These are phyloP conservation scores for Synergus itoensis DNA, from an alignment of 2,888 invertebrate species.

Conservation along the genomic window DNA sequence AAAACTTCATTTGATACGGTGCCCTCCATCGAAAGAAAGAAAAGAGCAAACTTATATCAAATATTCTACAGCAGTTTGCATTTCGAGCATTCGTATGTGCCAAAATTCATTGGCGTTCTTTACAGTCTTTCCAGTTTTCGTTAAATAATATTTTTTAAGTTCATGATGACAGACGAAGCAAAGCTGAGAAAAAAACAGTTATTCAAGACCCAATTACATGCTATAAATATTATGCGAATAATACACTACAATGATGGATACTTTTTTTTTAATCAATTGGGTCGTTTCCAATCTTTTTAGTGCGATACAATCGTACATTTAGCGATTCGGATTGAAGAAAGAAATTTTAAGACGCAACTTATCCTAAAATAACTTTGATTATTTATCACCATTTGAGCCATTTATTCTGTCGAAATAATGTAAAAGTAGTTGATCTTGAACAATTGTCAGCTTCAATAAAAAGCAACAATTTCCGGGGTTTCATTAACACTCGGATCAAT, in stretches of 20 bases:
- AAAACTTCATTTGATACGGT: slow-evolving; percentile 11
- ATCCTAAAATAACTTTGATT: slow-evolving; percentile 26
- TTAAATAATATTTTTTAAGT: slow-evolving; percentile 5
- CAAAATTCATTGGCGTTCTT: slow-evolving; percentile 32
- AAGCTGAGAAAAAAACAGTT: slow-evolving; percentile 4
- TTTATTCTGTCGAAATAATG: slow-evolving; percentile 12
- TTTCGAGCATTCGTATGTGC: slow-evolving; percentile 25
- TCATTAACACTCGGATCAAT: background rate
- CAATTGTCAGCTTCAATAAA: slow-evolving; percentile 7
- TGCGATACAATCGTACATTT: slow-evolving; percentile 13
- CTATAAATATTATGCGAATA: slow-evolving; percentile 11
- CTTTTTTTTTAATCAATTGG: slow-evolving; percentile 1
- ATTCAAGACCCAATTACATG: slow-evolving; percentile 2
- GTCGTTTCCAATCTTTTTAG: background rate
- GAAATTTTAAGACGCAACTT: slow-evolving; percentile 18
- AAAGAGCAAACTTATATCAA: slow-evolving; percentile 13
- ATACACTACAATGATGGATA: background rate
- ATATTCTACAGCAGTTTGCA: slow-evolving; percentile 6
- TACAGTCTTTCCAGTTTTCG: slow-evolving; percentile 27
- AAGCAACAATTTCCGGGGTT: background rate
- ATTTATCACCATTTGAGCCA: slow-evolving; percentile 36
- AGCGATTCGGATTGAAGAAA: slow-evolving; percentile 6
- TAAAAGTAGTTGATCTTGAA: slow-evolving; percentile 1
- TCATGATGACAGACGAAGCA: background rate
- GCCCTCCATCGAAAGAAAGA: background rate